Base-by-base conservation (phyloP, 1,140 invertebrate genomes). In the Atta texana region DNA sequence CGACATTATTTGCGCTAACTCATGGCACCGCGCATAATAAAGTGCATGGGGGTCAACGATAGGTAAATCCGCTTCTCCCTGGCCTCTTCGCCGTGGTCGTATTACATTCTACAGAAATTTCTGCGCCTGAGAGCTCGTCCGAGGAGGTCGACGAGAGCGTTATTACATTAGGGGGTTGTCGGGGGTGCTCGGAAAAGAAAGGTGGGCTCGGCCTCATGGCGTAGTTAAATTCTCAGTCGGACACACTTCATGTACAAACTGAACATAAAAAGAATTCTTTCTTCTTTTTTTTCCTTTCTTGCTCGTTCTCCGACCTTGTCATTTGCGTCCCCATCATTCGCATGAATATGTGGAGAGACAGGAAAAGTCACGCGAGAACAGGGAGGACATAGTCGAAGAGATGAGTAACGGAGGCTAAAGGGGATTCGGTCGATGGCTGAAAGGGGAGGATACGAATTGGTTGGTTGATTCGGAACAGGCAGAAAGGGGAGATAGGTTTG, bases 1-100 rank as follows among this genome's bases (percentile, higher is more conserved):
- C 91, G 92, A 93, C 93, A 93, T 94, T 93, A 94, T 93, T 93
- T 92, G 91, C 92, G 90, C 84, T 93, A 93, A 94, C 85, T 92
- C 91, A 93, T 77, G 89, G 89, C 88, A 88, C 57, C 77, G 85
- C 72, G 90, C 80, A 92, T 94, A 94, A 94, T 93, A 94, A 94
- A 94, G 92, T 90, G 89, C 88, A 87, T 68, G 85, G 89, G 89
- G 91, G 90, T 92, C 91, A 93, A 89, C 90, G 87, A 92, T 91
- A 90, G 89, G 57, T 69, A 55, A 87, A 49, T 53, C 49, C 53
- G 24, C 3, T 16, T 82, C 68, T 59, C 68, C 39, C 34, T 8
- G 68, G 69, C 53, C 66, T 31, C 53, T 69, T 53, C 12, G 44
- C 39, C 18, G 76, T 57, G 28, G 76, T 80, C 61, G 55, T 61